phyloP scores from a whole-genome alignment of 2,888 invertebrate species.

The Cephus sareptanus region DNA sequence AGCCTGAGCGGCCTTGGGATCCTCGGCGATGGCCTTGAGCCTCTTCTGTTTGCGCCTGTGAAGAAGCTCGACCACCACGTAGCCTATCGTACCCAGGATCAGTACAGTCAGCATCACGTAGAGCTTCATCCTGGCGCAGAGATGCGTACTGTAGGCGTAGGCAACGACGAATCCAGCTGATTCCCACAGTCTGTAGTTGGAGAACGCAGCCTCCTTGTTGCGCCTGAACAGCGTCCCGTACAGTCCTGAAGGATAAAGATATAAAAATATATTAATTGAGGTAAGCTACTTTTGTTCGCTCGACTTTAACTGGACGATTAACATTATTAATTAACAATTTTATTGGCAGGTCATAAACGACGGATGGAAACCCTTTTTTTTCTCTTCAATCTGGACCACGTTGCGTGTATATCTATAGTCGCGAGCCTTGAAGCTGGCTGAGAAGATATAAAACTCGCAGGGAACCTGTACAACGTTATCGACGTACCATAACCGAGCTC shows the following conservation, averaged over 20 bases:
- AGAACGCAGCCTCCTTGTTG: constrained; percentile 93
- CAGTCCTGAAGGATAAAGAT: constrained; percentile 71
- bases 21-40: constrained; percentile 79
- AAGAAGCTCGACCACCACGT: constrained; percentile 83
- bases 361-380: neutral
- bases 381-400: neutral
- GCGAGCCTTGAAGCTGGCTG: neutral
- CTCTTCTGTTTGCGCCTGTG: constrained; percentile 83
- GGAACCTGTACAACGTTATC: neutral
- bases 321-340: neutral
- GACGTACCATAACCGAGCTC: neutral
- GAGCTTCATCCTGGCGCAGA: constrained; percentile 87
- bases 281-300: neutral
- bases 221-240: constrained; percentile 88
- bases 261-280: neutral
- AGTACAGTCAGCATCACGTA: constrained; percentile 86
- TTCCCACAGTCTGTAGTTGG: constrained; percentile 91
- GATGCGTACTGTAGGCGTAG: constrained; percentile 88
- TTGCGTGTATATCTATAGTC: neutral
- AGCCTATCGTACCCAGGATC: constrained; percentile 79
- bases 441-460: neutral
- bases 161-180: constrained; percentile 90
- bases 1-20: constrained; percentile 76
- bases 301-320: neutral
- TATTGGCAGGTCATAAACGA: neutral